Evolutionary conservation across 2,888 invertebrate genomes (phyloP), one percentile per base, ranked within the genome.

Genomic region (Cenopis cana): DNA sequence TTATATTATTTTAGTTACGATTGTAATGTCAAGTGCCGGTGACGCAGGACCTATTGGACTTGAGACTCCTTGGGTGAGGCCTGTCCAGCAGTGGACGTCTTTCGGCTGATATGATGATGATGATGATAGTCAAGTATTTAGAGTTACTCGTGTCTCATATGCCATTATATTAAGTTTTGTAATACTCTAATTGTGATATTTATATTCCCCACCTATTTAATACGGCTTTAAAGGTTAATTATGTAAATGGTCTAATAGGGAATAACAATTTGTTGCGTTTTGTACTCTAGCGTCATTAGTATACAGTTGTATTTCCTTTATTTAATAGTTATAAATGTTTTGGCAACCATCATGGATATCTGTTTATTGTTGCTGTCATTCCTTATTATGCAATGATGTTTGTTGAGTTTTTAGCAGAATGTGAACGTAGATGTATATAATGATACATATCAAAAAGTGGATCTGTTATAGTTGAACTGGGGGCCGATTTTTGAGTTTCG

Each of bases 131-230:
- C 14, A 14, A 41, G 41, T 41, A 41, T 6, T 41, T 14, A 6
- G 4, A 14, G 50, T 50, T 50, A 50, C 18, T 18, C 1, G 6
- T 8, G 24, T 24, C 50, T 18, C 0, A 29, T 9, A 49, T 11
- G 54, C 33, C 24, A 29, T 49, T 24, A 59, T 29, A 62, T 50
- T 61, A 33, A 12, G 18, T 38, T 57, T 18, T 62, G 62, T 56
- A 62, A 62, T 61, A 62, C 49, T 57, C 59, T 52, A 60, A 66
- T 60, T 70, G 70, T 66, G 66, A 70, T 70, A 66, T 70, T 60
- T 65, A 60, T 59, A 55, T 33, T 20, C n/a, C 70, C 70, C 70
- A 70, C 70, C 70, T 36, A 46, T 64, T 12, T 24, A 41, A 24
- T 60, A 52, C 41, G 49, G 36, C 50, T 33, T 68, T 68, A 38